A percentile compares a stretch with the other conserved stretches of the same genome.
Evolutionary conservation across 2,888 invertebrate genomes (phyloP).

Genomic region (Sesia apiformis): DNA sequence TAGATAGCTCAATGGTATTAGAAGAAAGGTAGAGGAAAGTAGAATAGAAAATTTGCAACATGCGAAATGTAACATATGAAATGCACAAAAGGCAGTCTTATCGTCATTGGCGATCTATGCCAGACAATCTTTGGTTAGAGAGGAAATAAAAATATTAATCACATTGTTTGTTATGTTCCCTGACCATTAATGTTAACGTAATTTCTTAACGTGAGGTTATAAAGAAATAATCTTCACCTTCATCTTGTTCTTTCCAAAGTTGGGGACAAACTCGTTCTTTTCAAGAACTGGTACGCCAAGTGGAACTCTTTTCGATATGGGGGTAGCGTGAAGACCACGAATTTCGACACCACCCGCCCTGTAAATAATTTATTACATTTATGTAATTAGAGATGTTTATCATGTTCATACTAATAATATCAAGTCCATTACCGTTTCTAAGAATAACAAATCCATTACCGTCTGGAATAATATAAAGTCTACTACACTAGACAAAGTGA

Average conservation of each 20-base stretch:
- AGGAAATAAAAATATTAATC: not conserved
- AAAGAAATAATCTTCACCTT: constrained; percentile 25
- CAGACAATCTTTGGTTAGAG: too few relatives aligned
- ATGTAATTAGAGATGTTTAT: not conserved
- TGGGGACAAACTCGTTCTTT: constrained; percentile 82
- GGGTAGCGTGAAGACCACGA: constrained; percentile 83
- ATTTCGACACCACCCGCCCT: constrained; percentile 86
- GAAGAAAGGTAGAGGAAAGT: too few relatives aligned
- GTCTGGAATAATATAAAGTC: too few relatives aligned
- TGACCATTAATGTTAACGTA: too few relatives aligned
- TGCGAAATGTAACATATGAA: too few relatives aligned
- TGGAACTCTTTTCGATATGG: constrained; percentile 80
- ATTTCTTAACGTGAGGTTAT: not conserved
- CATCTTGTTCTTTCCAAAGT: constrained; percentile 59
- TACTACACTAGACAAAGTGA: too few relatives aligned
- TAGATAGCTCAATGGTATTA: too few relatives aligned
- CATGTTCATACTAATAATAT: not conserved
- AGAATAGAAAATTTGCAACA: too few relatives aligned
- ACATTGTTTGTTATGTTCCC: not conserved
- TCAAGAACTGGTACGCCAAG: constrained; percentile 86
- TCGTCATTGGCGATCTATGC: too few relatives aligned
- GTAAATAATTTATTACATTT: constrained; percentile 12
- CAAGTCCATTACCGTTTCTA: not conserved
- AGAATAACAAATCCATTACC: too few relatives aligned
- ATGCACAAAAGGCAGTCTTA: too few relatives aligned